Conservation (phyloP, 2,888 invertebrate genomes). For the Coelopa pilipes region DNA sequence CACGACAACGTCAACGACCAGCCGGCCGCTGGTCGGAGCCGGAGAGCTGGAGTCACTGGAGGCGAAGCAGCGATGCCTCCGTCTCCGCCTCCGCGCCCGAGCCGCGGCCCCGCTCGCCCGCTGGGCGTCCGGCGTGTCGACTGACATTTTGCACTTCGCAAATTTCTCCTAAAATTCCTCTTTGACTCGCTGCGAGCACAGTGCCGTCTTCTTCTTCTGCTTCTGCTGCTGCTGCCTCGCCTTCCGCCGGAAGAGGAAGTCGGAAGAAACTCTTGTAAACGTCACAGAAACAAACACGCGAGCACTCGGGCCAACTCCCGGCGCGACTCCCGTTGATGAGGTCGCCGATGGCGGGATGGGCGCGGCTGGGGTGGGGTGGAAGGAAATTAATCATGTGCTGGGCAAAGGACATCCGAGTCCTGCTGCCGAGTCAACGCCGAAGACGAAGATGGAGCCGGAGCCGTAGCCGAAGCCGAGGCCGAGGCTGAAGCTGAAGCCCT, state of each 20-base stretch:
- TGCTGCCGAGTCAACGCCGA: neutral
- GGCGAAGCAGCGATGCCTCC: too few species aligned
- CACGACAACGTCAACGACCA: too few species aligned
- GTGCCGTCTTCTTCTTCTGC: neutral
- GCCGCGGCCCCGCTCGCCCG: too few species aligned
- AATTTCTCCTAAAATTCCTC: slow-evolving; percentile 21
- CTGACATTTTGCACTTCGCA: slow-evolving; percentile 21
- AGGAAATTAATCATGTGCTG: slow-evolving; percentile 4
- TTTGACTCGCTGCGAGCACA: neutral
- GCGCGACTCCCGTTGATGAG: too few species aligned
- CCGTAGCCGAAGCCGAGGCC: neutral
- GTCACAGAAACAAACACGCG: neutral
- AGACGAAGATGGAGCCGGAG: neutral
- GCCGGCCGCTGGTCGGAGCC: too few species aligned
- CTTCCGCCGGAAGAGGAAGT: too few species aligned
- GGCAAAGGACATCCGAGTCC: neutral
- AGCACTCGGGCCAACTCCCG: too few species aligned
- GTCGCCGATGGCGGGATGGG: too few species aligned
- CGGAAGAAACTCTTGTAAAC: neutral
- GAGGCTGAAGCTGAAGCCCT: neutral
- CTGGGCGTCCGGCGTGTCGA: neutral
- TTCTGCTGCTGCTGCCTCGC: too few species aligned
- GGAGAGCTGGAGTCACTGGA: too few species aligned
- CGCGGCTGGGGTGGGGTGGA: too few species aligned
- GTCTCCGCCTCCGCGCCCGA: too few species aligned